A percentile compares a stretch with the other conserved stretches of the same genome.
These are phyloP conservation scores for Anguilla obscura DNA, from an alignment of 2,797 vertebrate species.

Conservation along the genomic window DNA sequence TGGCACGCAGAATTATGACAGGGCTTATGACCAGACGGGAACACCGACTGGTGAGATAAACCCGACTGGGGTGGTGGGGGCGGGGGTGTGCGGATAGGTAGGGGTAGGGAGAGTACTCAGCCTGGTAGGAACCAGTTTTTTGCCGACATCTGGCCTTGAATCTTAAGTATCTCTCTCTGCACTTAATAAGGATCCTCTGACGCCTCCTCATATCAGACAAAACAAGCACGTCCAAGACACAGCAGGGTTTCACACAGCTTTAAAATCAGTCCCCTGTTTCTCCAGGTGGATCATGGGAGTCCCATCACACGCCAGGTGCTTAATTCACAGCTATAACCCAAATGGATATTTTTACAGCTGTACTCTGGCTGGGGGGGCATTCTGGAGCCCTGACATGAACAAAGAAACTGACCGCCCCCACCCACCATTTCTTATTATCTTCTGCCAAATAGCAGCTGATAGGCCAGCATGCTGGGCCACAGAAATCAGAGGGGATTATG, in stretches of 20 bases:
- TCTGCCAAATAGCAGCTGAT: slow-evolving; percentile 10
- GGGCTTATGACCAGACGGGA: slow-evolving; percentile 8
- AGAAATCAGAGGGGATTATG: slow-evolving; percentile 27
- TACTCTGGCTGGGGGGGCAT: slow-evolving; percentile 6
- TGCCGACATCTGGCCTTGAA: background rate
- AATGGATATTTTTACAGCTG: background rate
- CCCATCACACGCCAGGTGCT: background rate
- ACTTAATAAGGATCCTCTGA: background rate
- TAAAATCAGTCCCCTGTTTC: background rate
- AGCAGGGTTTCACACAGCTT: background rate
- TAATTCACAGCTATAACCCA: background rate
- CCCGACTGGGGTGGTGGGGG: slow-evolving; percentile 15
- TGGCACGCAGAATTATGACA: slow-evolving; percentile 5
- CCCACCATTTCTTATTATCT: slow-evolving; percentile 20
- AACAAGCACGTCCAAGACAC: background rate
- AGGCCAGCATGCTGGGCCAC: background rate
- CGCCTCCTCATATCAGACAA: background rate
- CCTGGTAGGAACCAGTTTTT: background rate
- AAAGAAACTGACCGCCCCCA: background rate
- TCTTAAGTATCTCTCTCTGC: background rate
- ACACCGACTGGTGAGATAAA: slow-evolving; percentile 31
- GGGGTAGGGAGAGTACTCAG: background rate
- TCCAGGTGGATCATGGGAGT: slow-evolving; percentile 11
- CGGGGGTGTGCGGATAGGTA: background rate
- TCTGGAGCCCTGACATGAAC: slow-evolving; percentile 1